Conservation (phyloP, 1,140 invertebrate species). For the Pachypeltis micranthus region DNA sequence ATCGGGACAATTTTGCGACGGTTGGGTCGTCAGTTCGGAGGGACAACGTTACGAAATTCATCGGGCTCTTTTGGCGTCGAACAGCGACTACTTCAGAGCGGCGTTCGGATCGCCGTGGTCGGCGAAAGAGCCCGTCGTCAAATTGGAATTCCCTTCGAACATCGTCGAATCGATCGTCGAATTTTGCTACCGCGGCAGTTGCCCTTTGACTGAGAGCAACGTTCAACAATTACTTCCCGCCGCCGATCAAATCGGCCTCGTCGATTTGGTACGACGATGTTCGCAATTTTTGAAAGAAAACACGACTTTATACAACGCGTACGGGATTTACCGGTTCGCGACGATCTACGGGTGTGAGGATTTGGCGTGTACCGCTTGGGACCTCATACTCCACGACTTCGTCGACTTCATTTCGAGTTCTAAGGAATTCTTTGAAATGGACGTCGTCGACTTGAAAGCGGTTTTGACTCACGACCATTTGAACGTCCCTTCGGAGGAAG, state of each 20-base stretch:
- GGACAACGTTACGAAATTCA: slow-evolving; percentile 49
- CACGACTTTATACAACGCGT: not conserved
- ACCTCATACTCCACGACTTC: not conserved
- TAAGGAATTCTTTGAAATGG: not conserved
- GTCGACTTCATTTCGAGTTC: not conserved
- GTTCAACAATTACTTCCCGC: slow-evolving; percentile 46
- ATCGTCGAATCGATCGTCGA: slow-evolving; percentile 44
- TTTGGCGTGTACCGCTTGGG: not conserved
- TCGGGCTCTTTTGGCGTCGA: slow-evolving; percentile 48
- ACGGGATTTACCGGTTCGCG: slow-evolving; percentile 2
- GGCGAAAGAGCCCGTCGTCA: slow-evolving; percentile 39
- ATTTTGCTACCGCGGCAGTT: slow-evolving; percentile 52
- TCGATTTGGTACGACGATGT: slow-evolving; percentile 49
- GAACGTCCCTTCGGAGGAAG: not conserved
- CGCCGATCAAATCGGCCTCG: slow-evolving; percentile 50
- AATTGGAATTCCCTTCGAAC: slow-evolving; percentile 31
- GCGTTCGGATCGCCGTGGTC: slow-evolving; percentile 45
- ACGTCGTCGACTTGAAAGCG: not conserved
- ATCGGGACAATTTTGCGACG: slow-evolving; percentile 42
- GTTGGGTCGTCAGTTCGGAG: slow-evolving; percentile 43
- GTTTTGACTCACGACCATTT: not conserved
- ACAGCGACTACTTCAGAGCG: slow-evolving; percentile 53
- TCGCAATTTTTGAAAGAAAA: slow-evolving; percentile 30
- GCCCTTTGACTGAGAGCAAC: slow-evolving; percentile 43
- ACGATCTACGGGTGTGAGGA: not conserved